phyloP scores from a whole-genome alignment of 2,888 invertebrate genomes.

The Spilarctia lutea region DNA sequence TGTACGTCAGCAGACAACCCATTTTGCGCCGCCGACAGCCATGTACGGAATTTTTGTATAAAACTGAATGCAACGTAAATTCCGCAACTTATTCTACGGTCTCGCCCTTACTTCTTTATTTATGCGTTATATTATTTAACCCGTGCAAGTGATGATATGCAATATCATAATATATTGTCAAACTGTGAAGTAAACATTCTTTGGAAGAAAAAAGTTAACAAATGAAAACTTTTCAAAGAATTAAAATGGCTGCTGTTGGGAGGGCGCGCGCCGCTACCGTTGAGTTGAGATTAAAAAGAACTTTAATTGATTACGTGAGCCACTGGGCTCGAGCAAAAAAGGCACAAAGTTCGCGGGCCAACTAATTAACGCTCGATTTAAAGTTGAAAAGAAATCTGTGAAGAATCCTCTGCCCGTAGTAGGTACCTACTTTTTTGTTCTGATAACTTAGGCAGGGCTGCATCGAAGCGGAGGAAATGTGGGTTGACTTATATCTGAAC shows the following conservation, averaged over 20 bases:
- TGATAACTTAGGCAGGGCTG: constrained; percentile 26
- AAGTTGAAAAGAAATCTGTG: constrained; percentile 63
- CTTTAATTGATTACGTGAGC: constrained; percentile 66
- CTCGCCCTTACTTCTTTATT: no score
- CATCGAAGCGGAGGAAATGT: not conserved
- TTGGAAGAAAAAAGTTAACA: constrained; percentile 24
- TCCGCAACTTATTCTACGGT: no score
- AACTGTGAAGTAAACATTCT: not conserved
- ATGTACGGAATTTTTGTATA: no score
- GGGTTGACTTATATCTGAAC: not conserved
- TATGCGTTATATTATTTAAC: no score
- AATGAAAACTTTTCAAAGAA: constrained; percentile 37
- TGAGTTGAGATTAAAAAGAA: constrained; percentile 60
- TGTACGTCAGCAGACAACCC: no score
- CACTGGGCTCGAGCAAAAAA: constrained; percentile 55
- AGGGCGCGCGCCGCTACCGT: constrained; percentile 39
- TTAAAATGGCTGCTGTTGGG: constrained; percentile 48
- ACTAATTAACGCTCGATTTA: constrained; percentile 70
- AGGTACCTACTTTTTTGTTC: constrained; percentile 35
- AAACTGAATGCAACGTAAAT: no score
- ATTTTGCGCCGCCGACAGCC: no score
- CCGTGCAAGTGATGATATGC: not conserved
- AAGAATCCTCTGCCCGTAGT: constrained; percentile 52
- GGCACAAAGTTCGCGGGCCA: constrained; percentile 56
- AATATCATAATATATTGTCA: not conserved